Evolutionary conservation across 2,888 invertebrate genomes (phyloP).

Genomic region (Cheilosia vulpina): DNA sequence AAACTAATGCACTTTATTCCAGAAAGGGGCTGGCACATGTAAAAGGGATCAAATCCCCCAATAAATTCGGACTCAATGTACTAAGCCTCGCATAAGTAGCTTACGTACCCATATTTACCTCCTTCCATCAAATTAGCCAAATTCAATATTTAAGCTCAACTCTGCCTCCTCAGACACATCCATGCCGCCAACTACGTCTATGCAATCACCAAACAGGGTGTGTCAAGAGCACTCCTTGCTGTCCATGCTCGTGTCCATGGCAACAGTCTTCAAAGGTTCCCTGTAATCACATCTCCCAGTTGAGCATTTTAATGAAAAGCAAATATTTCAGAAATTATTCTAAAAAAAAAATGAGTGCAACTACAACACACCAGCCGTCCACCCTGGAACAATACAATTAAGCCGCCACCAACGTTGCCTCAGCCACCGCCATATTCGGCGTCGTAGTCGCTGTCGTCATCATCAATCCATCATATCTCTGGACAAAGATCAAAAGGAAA

Average conservation of each 20-base stretch:
- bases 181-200: not conserved
- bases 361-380: conserved; percentile 4
- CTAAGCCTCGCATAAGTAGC: not conserved
- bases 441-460: not conserved
- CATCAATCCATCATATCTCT: conserved; percentile 69
- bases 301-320: conserved; percentile 69
- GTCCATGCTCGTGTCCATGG: conserved; percentile 33
- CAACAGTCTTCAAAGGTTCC: conserved; percentile 62
- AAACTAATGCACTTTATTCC: not conserved
- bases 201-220: conserved; percentile 8
- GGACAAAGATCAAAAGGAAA: conserved; percentile 71
- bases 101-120: too few species aligned
- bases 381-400: conserved; percentile 65
- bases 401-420: conserved; percentile 30
- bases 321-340: conserved; percentile 65
- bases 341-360: conserved; percentile 21
- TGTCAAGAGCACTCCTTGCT: conserved; percentile 47
- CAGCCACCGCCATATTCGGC: not conserved
- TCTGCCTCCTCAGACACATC: not conserved
- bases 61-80: not conserved
- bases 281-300: conserved; percentile 63
- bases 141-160: not conserved
- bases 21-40: not conserved
- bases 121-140: conserved; percentile 11
- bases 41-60: not conserved